phyloP scores from a whole-genome alignment of 2,797 vertebrate genomes.

The Pseudochirops cupreus region DNA sequence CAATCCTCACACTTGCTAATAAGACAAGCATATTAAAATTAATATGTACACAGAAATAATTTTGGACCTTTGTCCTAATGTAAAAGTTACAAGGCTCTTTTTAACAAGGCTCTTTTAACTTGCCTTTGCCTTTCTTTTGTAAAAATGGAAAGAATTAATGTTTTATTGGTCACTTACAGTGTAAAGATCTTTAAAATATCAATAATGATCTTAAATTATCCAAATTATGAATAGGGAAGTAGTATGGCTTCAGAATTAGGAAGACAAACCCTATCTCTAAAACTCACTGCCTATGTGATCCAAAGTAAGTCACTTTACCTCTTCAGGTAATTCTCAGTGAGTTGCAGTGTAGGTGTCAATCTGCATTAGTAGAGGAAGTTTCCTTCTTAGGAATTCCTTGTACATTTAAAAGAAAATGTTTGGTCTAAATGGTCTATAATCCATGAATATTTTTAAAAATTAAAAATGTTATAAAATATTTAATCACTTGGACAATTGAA shows the following conservation, averaged over 20 bases:
- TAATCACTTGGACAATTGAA: not conserved
- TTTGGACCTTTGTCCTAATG: not conserved
- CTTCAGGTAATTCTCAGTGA: not conserved
- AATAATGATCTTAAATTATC: not conserved
- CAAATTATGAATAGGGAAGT: not conserved
- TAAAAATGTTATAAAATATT: not conserved
- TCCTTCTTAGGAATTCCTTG: not conserved
- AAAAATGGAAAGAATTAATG: not conserved
- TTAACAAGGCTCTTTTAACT: not conserved
- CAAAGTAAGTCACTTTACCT: not conserved
- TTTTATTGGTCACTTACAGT: not conserved
- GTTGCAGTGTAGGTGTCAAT: not conserved
- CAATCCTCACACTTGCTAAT: not conserved
- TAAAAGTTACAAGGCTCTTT: not conserved
- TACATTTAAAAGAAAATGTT: not conserved
- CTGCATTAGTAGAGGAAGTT: not conserved
- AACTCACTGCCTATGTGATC: not conserved
- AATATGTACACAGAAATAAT: not conserved
- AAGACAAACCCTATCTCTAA: not conserved
- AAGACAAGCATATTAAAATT: not conserved
- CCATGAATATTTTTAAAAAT: not conserved
- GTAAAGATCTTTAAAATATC: not conserved
- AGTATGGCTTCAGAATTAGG: not conserved
- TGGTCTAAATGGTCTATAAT: not conserved
- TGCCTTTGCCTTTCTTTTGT: not conserved